Evolutionary conservation across 2,888 invertebrate species (phyloP).

Genomic region (Spisula solida): DNA sequence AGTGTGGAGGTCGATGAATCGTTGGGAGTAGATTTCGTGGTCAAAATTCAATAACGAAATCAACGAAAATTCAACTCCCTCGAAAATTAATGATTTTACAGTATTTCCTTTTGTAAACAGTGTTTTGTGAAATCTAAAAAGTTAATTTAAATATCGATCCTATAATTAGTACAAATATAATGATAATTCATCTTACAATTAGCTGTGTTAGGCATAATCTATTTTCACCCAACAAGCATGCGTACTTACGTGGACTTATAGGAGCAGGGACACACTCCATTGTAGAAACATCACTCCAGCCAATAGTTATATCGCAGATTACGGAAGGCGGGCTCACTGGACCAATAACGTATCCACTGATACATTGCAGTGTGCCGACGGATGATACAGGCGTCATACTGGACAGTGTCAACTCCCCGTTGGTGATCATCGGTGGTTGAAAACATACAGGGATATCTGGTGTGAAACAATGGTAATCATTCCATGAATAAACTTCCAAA

Average conservation of each 20-base stretch:
- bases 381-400: neutral
- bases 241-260: neutral
- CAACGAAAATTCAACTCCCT: no score
- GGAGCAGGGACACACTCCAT: neutral
- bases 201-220: no score
- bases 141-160: no score
- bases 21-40: no score
- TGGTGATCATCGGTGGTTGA: neutral
- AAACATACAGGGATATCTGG: conserved; percentile 23
- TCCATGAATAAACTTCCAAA: neutral
- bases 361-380: neutral
- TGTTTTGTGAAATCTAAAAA: no score
- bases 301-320: neutral
- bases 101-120: no score
- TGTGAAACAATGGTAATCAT: neutral
- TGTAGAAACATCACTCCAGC: neutral
- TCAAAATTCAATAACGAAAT: no score
- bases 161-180: no score
- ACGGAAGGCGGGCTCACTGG: neutral
- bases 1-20: no score
- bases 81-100: no score
- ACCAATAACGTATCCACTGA: neutral
- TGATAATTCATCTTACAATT: no score
- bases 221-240: no score
- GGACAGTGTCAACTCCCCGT: neutral